phyloP scores from a whole-genome alignment of 2,888 invertebrate genomes.

The Atrina japonica region DNA sequence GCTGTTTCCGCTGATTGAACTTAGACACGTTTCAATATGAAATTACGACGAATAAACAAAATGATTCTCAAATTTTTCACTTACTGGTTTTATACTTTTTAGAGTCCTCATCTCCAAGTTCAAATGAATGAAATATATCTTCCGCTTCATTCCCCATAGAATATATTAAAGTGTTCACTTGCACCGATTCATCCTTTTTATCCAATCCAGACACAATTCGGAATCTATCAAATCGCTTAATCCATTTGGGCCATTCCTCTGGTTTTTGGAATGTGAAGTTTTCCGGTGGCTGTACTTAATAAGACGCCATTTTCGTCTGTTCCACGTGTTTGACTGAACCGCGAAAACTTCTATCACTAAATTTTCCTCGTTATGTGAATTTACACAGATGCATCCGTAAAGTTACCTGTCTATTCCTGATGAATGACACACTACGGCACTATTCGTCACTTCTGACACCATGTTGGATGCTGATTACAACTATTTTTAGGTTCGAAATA shows the following conservation, averaged over 20 bases:
- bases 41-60: slow-evolving; percentile 29
- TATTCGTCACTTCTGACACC: slow-evolving; percentile 1
- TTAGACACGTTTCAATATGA: slow-evolving; percentile 38
- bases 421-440: not conserved
- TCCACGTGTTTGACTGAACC: not conserved
- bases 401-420: not conserved
- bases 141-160: slow-evolving; percentile 35
- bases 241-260: slow-evolving; percentile 25
- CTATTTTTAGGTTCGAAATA: too few species aligned
- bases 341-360: not conserved
- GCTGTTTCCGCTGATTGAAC: slow-evolving; percentile 40
- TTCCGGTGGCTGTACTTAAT: slow-evolving; percentile 17
- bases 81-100: slow-evolving; percentile 30
- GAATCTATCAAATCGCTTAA: slow-evolving; percentile 20
- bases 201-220: slow-evolving; percentile 15
- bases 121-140: slow-evolving; percentile 29
- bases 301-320: slow-evolving; percentile 18
- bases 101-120: slow-evolving; percentile 18
- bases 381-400: not conserved
- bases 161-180: slow-evolving; percentile 29
- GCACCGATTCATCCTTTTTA: slow-evolving; percentile 16
- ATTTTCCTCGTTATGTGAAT: not conserved
- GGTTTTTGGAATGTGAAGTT: slow-evolving; percentile 24
- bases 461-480: not conserved
- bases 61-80: slow-evolving; percentile 24